Evolutionary conservation across 1,140 invertebrate species (phyloP).

Genomic region (Aphis craccivora): DNA sequence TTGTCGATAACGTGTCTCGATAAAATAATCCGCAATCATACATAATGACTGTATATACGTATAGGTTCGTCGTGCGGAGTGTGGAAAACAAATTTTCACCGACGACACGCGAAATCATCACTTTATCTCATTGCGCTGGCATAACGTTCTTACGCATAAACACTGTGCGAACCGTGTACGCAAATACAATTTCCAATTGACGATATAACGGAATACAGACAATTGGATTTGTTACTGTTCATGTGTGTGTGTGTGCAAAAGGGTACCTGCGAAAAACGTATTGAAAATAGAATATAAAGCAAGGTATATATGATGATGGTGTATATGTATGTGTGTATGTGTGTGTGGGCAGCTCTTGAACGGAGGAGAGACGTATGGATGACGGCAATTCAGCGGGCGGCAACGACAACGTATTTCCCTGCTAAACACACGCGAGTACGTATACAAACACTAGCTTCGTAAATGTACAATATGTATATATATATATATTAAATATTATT

Average conservation of each 20-base stretch:
- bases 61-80: background rate
- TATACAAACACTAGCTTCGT: background rate
- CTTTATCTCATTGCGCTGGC: too few relatives aligned
- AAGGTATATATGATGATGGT: background rate
- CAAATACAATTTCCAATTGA: constrained; percentile 4
- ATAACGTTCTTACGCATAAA: background rate
- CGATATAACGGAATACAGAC: background rate
- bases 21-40: background rate
- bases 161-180: background rate
- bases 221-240: background rate
- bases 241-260: background rate
- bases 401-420: background rate
- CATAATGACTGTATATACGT: too few relatives aligned
- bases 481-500: background rate
- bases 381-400: background rate
- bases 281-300: background rate
- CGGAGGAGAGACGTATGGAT: background rate
- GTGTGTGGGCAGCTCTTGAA: background rate
- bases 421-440: background rate
- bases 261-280: background rate
- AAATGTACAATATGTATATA: background rate
- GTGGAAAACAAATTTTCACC: background rate
- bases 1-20: background rate
- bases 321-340: too few relatives aligned
- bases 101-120: background rate